Conservation (phyloP, 2,888 invertebrate species). For the Bedellia somnulentella region DNA sequence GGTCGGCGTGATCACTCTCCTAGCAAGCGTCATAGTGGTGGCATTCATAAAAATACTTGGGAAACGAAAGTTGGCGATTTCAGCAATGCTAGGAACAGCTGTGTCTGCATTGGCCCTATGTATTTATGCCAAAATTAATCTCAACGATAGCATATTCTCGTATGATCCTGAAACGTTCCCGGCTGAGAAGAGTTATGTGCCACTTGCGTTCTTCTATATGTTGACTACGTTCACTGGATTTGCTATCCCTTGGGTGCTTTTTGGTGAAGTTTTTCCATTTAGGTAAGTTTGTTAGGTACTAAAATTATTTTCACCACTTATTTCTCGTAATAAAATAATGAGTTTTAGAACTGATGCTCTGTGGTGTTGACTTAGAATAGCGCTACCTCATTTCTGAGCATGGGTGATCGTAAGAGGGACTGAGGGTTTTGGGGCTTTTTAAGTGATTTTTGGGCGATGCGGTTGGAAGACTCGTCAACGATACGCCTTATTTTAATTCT, state of each 20-base stretch:
- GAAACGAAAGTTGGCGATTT: conserved; percentile 45
- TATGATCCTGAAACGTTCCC: conserved; percentile 39
- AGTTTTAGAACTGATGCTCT: too few relatives aligned
- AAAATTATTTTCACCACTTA: too few relatives aligned
- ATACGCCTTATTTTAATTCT: conserved; percentile 2
- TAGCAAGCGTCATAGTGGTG: conserved; percentile 35
- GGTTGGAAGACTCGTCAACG: neutral
- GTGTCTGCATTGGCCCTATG: conserved; percentile 38
- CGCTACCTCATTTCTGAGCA: too few relatives aligned
- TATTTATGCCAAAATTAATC: conserved; percentile 30
- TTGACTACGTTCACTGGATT: conserved; percentile 36
- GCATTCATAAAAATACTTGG: conserved; percentile 38
- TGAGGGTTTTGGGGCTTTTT: neutral
- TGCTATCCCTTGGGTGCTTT: conserved; percentile 55
- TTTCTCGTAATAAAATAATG: too few relatives aligned
- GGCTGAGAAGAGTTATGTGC: conserved; percentile 29
- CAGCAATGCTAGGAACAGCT: conserved; percentile 37
- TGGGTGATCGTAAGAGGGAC: too few relatives aligned
- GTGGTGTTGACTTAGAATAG: too few relatives aligned
- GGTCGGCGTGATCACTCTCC: conserved; percentile 45
- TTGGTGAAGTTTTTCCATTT: conserved; percentile 62
- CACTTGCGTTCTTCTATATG: conserved; percentile 35
- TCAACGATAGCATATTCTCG: conserved; percentile 37
- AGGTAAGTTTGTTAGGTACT: conserved; percentile 48
- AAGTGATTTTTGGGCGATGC: too few relatives aligned